Evolutionary conservation across 30 jellyfish, hydroid and myxozoan species (phyloP).

Genomic region (Turritopsis rubra): DNA sequence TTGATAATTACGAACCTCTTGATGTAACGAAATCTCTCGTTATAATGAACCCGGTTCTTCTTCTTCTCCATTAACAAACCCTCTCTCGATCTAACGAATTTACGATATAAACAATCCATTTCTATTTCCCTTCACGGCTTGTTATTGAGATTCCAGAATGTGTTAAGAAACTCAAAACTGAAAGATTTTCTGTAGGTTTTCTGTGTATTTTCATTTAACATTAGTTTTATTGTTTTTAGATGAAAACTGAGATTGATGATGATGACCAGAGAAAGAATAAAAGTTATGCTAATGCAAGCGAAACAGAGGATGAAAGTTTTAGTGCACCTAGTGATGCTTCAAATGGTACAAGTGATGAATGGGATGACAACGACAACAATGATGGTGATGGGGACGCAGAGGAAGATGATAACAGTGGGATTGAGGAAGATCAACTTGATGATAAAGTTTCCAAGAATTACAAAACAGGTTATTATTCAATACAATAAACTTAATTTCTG

Average conservation of each 20-base stretch:
- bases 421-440: neutral
- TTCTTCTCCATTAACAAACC: too few relatives aligned
- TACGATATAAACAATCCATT: too few relatives aligned
- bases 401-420: neutral
- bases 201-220: neutral
- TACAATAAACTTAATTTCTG: too few relatives aligned
- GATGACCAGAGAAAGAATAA: neutral
- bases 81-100: too few relatives aligned
- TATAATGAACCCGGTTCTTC: too few relatives aligned
- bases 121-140: too few relatives aligned
- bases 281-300: constrained; percentile 11
- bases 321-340: constrained; percentile 19
- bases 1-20: too few relatives aligned
- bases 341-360: constrained; percentile 6
- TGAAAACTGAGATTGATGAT: neutral
- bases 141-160: too few relatives aligned
- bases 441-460: neutral
- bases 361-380: neutral
- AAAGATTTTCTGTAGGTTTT: too few relatives aligned
- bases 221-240: neutral
- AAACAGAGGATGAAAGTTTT: constrained; percentile 12
- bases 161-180: too few relatives aligned
- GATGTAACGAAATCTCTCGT: too few relatives aligned
- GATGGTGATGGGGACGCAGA: neutral
- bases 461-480: neutral